Evolutionary conservation across 2,888 invertebrate genomes (phyloP), one percentile per base, ranked within the genome.

Genomic region (Antitype chi): DNA sequence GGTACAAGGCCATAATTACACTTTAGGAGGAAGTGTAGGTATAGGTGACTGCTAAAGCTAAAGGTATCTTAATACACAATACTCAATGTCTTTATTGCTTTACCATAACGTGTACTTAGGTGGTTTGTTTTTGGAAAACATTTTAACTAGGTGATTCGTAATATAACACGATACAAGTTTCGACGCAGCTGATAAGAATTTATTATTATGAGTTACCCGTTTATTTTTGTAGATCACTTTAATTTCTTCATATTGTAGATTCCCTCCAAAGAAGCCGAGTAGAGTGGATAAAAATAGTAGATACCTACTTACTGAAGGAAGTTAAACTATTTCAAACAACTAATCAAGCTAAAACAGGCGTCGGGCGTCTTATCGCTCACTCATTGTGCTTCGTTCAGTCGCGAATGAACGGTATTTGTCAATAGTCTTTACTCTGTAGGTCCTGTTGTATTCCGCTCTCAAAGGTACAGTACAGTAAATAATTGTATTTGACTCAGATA

Each of bases 331-430:
- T 73, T 57, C 60, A 76, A 63, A 77, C 76, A 78, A 85, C 73
- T 78, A 87, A 87, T 86, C 80, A 77, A 80, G 73, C 67, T 74
- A 70, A 85, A 80, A 75, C 85, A 80, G 69, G 15, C 69, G 64
- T 13, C 74, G 70, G 47, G 62, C 63, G 71, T 80, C 76, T 81
- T 85, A 86, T 82, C 86, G 74, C 59, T 64, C 67, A 73, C 52
- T 73, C 76, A 81, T 86, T 79, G 80, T 77, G 68, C 68, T 82
- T 62, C 75, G 70, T 86, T 86, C 78, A 78, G 17, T 85, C 81
- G 79, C 69, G 87, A 86, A 84, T 86, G 88, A 87, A 82, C 64
- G 76, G 47, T 76, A 85, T 87, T 85, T 80, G 76, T 84, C 79
- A 82, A 71, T 75, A 77, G 66, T 60, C 15, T 79, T 53, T 52